Evolutionary conservation across 2,797 vertebrate genomes (phyloP).

Genomic region (Hoplostethus atlanticus): DNA sequence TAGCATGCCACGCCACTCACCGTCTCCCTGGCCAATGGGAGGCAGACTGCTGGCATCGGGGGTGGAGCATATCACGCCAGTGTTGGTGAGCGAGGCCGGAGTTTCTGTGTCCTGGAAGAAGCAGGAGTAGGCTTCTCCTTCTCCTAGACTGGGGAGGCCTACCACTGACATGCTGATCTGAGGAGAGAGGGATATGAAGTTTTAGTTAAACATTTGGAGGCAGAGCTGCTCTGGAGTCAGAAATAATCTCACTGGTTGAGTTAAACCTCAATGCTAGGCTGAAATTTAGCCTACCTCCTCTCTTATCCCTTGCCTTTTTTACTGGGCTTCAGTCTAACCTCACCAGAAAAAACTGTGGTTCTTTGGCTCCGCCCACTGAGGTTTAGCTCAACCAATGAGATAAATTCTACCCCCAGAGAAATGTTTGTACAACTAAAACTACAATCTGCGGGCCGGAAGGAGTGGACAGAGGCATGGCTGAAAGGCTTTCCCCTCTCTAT

Average conservation of each 20-base stretch:
- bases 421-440: too few relatives aligned
- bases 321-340: too few relatives aligned
- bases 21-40: slow-evolving; percentile 86
- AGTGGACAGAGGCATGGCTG: not conserved
- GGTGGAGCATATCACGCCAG: slow-evolving; percentile 90
- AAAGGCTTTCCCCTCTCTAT: not conserved
- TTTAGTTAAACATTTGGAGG: too few relatives aligned
- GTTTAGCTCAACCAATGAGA: too few relatives aligned
- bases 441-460: not conserved
- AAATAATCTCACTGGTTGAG: too few relatives aligned
- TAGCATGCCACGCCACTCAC: slow-evolving; percentile 75
- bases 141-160: slow-evolving; percentile 87
- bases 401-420: too few relatives aligned
- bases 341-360: too few relatives aligned
- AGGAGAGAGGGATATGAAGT: not conserved
- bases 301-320: too few relatives aligned
- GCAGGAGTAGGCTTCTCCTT: slow-evolving; percentile 92
- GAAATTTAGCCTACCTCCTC: too few relatives aligned
- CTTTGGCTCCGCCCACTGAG: too few relatives aligned
- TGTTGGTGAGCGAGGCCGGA: slow-evolving; percentile 84
- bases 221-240: too few relatives aligned
- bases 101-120: slow-evolving; percentile 92
- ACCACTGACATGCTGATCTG: slow-evolving; percentile 90
- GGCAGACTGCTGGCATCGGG: slow-evolving; percentile 88
- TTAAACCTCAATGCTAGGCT: too few relatives aligned